A percentile compares a stretch with the other conserved stretches of the same genome.
phyloP scores from a whole-genome alignment of 2,888 invertebrate species.

The Apodemia zela region DNA sequence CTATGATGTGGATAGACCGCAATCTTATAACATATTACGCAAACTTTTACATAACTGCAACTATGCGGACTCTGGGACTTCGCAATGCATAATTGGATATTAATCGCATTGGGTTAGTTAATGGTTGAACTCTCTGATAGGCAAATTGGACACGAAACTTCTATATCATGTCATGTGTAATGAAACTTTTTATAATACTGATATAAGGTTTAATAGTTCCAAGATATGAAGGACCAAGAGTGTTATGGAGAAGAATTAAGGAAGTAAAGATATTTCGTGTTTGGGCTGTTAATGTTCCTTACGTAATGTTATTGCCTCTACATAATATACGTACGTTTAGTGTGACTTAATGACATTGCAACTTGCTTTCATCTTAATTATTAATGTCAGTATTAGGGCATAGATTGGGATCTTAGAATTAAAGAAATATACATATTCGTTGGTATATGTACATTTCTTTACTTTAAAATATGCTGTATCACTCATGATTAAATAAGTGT shows the following conservation, averaged over 20 bases:
- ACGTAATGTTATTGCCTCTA: background rate
- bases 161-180: background rate
- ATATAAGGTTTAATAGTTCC: background rate
- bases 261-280: background rate
- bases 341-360: no score
- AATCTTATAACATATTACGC: constrained; percentile 35
- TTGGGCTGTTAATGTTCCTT: background rate
- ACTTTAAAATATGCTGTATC: background rate
- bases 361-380: background rate
- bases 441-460: background rate
- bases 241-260: background rate
- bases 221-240: no score
- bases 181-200: background rate
- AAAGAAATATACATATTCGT: no score
- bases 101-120: constrained; percentile 32
- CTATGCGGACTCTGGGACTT: constrained; percentile 34
- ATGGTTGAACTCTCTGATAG: constrained; percentile 18
- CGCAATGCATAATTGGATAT: constrained; percentile 44
- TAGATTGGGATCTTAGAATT: background rate
- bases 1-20: constrained; percentile 31
- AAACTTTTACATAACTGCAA: constrained; percentile 34
- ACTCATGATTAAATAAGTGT: background rate
- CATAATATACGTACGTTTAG: background rate
- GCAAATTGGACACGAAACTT: constrained; percentile 19
- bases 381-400: background rate